A percentile compares a stretch with the other conserved stretches of the same genome.
Conservation (phyloP, 1,140 invertebrate genomes). For the Paracyclopina nana region DNA sequence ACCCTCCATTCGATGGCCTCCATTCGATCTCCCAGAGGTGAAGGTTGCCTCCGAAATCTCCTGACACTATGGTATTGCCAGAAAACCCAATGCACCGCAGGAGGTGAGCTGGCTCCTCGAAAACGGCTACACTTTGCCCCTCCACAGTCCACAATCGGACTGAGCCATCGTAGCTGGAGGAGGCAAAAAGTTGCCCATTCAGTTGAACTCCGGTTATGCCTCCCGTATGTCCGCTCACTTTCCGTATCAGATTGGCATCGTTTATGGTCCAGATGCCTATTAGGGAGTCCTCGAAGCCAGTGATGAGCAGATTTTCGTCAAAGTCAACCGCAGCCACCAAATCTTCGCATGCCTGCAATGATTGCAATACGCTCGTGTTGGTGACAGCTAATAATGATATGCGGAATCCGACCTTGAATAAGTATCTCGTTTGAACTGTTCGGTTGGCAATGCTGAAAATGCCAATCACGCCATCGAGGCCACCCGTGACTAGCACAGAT, state of each 20-base stretch:
- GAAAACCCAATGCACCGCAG: neutral
- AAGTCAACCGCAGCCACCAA: slow-evolving; percentile 8
- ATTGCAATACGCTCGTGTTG: neutral
- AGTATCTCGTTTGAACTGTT: neutral
- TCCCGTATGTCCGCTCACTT: neutral
- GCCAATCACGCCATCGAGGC: slow-evolving; percentile 2
- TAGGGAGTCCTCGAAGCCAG: slow-evolving; percentile 5
- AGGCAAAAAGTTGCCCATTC: neutral
- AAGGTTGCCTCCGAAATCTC: slow-evolving; percentile 3
- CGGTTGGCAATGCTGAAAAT: slow-evolving; percentile 1
- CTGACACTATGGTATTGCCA: neutral
- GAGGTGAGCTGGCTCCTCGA: slow-evolving; percentile 1
- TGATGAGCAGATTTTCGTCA: neutral
- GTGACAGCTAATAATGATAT: neutral
- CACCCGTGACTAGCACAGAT: slow-evolving; percentile 1
- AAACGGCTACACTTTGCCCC: neutral
- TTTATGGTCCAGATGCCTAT: neutral
- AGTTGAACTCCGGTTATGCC: slow-evolving; percentile 5
- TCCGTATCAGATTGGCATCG: neutral
- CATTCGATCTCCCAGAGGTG: slow-evolving; percentile 2
- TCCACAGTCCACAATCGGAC: neutral
- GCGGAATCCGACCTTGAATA: neutral
- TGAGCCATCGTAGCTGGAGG: slow-evolving; percentile 2
- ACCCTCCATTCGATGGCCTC: neutral
- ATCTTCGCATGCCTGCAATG: slow-evolving; percentile 2